Evolutionary conservation across 1,140 invertebrate species (phyloP).

Genomic region (Drosophila mayri): DNA sequence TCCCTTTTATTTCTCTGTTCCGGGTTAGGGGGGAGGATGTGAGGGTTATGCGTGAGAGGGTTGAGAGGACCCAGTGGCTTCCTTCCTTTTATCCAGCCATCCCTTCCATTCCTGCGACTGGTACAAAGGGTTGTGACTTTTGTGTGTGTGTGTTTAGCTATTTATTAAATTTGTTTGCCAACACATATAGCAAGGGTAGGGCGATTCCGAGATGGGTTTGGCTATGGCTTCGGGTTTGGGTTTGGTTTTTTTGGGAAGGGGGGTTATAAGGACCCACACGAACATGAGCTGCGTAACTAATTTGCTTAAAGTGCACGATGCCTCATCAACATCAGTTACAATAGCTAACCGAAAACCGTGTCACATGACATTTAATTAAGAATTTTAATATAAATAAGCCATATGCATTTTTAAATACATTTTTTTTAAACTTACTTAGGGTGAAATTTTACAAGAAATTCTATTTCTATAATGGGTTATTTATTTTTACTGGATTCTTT

Average conservation of each 20-base stretch:
- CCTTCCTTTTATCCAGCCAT: neutral
- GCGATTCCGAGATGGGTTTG: neutral
- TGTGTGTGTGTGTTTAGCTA: constrained; percentile 72
- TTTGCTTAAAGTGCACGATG: constrained; percentile 80
- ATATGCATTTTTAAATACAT: neutral
- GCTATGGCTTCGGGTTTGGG: neutral
- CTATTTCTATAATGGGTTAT: neutral
- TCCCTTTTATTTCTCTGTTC: constrained; percentile 15
- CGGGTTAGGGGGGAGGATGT: too few relatives aligned
- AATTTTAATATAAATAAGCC: neutral
- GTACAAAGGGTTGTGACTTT: constrained; percentile 80
- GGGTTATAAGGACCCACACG: constrained; percentile 41
- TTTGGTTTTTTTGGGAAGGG: constrained; percentile 1
- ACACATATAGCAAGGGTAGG: constrained; percentile 19
- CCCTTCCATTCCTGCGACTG: neutral
- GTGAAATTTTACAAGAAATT: neutral
- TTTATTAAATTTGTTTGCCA: constrained; percentile 82
- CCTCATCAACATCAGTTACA: constrained; percentile 66
- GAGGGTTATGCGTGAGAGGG: constrained; percentile 12
- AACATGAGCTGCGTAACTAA: constrained; percentile 83
- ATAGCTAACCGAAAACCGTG: constrained; percentile 36
- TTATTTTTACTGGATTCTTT: neutral
- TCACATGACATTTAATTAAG: neutral
- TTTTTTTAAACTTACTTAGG: neutral
- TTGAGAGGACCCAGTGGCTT: constrained; percentile 29